Percentiles rank a stretch among this genome's conserved stretches.
These are phyloP conservation scores for Eupithecia inturbata DNA, from an alignment of 2,888 invertebrate genomes.

Conservation along the genomic window DNA sequence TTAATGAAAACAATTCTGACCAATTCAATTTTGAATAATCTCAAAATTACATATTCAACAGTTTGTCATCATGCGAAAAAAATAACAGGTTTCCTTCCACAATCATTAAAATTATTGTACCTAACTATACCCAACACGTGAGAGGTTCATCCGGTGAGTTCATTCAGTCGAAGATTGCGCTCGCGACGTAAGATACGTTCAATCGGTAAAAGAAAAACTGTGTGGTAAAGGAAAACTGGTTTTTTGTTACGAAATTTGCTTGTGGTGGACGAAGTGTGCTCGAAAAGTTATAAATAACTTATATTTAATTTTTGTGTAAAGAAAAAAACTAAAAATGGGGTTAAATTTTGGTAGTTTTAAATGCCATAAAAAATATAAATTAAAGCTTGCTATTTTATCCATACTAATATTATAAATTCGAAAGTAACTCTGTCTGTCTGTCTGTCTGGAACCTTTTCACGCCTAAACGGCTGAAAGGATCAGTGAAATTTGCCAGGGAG, in stretches of 20 bases:
- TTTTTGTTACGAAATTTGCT: background rate
- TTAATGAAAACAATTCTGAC: background rate
- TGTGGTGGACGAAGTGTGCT: background rate
- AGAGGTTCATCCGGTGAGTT: slow-evolving; percentile 2
- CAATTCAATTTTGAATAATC: no score
- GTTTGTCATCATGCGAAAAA: slow-evolving; percentile 1
- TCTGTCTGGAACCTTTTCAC: no score
- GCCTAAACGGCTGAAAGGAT: no score
- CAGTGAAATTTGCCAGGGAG: no score
- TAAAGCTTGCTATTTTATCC: no score
- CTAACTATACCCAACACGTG: background rate
- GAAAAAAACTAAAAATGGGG: background rate
- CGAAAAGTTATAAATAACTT: background rate
- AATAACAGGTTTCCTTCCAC: slow-evolving; percentile 9
- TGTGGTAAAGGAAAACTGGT: background rate
- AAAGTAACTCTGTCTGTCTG: no score
- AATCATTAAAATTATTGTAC: background rate
- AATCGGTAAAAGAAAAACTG: slow-evolving; percentile 1
- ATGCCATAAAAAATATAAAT: no score
- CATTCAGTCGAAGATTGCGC: slow-evolving; percentile 19
- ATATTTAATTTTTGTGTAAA: background rate
- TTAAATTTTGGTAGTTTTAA: background rate
- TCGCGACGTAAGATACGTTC: background rate
- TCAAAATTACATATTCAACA: background rate
- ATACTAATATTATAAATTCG: no score